Evolutionary conservation across 1,140 invertebrate genomes (phyloP).

Genomic region (Drosophila subobscura): DNA sequence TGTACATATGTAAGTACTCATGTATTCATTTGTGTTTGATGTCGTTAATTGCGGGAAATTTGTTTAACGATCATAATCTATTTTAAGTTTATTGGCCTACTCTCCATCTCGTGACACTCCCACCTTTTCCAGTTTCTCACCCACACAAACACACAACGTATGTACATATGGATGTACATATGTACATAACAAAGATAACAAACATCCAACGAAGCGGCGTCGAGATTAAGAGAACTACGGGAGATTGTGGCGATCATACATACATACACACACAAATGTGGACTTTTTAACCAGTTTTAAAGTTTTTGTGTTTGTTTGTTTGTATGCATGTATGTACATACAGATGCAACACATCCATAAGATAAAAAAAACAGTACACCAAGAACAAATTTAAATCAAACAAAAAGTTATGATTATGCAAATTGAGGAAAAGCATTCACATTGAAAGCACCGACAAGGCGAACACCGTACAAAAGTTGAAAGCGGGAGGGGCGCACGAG

Average conservation of each 20-base stretch:
- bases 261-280: too few relatives aligned
- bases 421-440: constrained; percentile 40
- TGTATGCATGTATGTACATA: not conserved
- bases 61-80: too few relatives aligned
- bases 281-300: not conserved
- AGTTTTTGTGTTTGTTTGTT: too few relatives aligned
- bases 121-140: too few relatives aligned
- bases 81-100: too few relatives aligned
- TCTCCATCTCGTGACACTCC: too few relatives aligned
- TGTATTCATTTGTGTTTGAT: constrained; percentile 13
- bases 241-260: too few relatives aligned
- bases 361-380: constrained; percentile 10
- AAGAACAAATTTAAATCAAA: not conserved
- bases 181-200: too few relatives aligned
- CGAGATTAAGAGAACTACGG: constrained; percentile 15
- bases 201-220: too few relatives aligned
- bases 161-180: too few relatives aligned
- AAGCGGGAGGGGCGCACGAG: constrained; percentile 20
- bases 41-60: too few relatives aligned
- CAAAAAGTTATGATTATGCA: constrained; percentile 41
- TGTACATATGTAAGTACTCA: constrained; percentile 20
- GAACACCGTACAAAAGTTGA: constrained; percentile 17
- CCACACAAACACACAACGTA: not conserved
- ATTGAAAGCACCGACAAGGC: constrained; percentile 35
- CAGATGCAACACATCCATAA: too few relatives aligned